Conservation (phyloP, 1,140 invertebrate genomes). For the Daktulosphaira vitifoliae region DNA sequence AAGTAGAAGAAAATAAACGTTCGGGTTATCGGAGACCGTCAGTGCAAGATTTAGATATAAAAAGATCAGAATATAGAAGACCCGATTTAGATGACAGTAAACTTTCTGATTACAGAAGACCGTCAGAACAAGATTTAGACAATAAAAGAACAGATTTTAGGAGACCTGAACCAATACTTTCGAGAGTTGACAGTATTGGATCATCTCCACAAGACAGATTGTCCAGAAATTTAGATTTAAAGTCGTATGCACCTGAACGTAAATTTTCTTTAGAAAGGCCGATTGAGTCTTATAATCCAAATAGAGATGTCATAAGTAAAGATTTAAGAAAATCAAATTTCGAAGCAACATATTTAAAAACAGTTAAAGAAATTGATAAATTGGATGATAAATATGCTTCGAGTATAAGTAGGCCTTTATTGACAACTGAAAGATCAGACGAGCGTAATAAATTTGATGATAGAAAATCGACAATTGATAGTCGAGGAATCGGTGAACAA, state of each 20-base stretch:
- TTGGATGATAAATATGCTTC: neutral
- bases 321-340: constrained; percentile 1
- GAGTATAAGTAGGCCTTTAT: neutral
- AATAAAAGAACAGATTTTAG: too few relatives aligned
- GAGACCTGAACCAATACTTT: too few relatives aligned
- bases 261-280: too few relatives aligned
- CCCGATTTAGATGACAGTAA: too few relatives aligned
- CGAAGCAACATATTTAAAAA: constrained; percentile 7
- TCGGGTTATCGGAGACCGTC: neutral
- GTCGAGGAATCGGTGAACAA: neutral
- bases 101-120: too few relatives aligned
- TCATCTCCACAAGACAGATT: neutral
- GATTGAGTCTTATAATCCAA: neutral
- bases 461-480: neutral
- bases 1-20: neutral
- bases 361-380: neutral
- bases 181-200: too few relatives aligned
- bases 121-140: too few relatives aligned
- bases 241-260: too few relatives aligned
- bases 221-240: too few relatives aligned
- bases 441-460: neutral
- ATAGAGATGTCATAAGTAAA: neutral
- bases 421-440: too few relatives aligned
- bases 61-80: too few relatives aligned
- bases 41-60: too few relatives aligned